Evolutionary conservation across 2,888 invertebrate species (phyloP), one percentile per base, ranked within the genome.

Genomic region (Sinelater perroti): DNA sequence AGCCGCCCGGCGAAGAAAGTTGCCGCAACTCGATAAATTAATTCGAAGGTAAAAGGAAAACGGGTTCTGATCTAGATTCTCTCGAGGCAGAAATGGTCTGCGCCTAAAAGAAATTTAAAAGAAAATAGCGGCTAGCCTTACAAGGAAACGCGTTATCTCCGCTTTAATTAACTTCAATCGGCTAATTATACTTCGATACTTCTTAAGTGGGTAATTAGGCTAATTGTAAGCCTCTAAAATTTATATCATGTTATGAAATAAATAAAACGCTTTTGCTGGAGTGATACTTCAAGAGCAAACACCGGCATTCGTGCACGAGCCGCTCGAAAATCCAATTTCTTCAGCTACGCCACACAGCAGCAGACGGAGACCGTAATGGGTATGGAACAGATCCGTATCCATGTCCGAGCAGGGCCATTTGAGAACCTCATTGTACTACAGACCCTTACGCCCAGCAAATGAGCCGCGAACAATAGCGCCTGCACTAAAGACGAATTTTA

Each of bases 351-450:
- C 42, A 44, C 31, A 44, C 52, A 52, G 17, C 42, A 40, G 40
- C 16, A 21, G 44, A 44, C 44, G 5, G 28, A 52, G 42, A 44
- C 52, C 50, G 50, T 52, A 44, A 44, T 52, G 33, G 52, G 52
- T 33, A 44, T 44, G 35, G 35, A 52, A 20, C 18, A 16, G 31
- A 42, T 42, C 38, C 40, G 52, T 44, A 31, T 52, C 42, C 35
- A 52, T 52, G 20, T 13, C 30, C 20, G 42, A 42, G 20, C 30
- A 26, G 10, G n/a, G 44, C 42, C 20, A 40, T 24, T 40, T 40
- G 14, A 40, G 26, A 24, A 40, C 40, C 40, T 40, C 40, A 40
- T 40, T 40, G 40, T 24, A 40, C 24, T 40, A 24, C 14, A 24
- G 40, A 40, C 13, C 40, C 40, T 24, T 24, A 14, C 13, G 40